Evolutionary conservation across 2,888 invertebrate species (phyloP).

Genomic region (Monoplex corrugatus): DNA sequence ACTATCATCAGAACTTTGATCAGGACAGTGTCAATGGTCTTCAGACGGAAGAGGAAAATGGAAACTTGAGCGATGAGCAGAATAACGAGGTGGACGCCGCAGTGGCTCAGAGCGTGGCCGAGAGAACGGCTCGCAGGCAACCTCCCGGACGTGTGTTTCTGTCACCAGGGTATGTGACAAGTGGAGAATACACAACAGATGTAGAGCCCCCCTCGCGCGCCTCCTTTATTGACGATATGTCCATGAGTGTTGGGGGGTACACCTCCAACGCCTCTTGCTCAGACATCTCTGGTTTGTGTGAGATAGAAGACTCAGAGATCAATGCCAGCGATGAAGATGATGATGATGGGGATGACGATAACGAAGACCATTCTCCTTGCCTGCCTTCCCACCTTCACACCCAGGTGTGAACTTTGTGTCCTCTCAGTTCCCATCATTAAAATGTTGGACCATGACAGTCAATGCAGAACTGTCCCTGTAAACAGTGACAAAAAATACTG

Average conservation of each 20-base stretch:
- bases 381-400: constrained; percentile 48
- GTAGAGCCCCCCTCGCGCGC: constrained; percentile 85
- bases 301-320: constrained; percentile 88
- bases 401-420: constrained; percentile 31
- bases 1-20: constrained; percentile 51
- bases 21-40: constrained; percentile 51
- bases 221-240: constrained; percentile 86
- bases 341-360: constrained; percentile 45
- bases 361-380: constrained; percentile 43
- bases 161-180: constrained; percentile 65
- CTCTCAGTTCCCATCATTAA: not conserved
- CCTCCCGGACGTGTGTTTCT: constrained; percentile 56
- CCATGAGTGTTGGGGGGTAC: constrained; percentile 85
- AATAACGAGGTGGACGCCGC: constrained; percentile 47
- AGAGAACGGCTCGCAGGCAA: constrained; percentile 44
- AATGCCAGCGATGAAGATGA: constrained; percentile 67
- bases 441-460: not conserved
- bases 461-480: no score
- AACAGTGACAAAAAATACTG: no score
- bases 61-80: constrained; percentile 45
- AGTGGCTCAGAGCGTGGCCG: constrained; percentile 42
- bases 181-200: constrained; percentile 81
- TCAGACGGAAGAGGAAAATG: constrained; percentile 55
- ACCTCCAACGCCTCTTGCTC: constrained; percentile 88
- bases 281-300: constrained; percentile 93